Evolutionary conservation across 2,888 invertebrate species (phyloP), one percentile per base, ranked within the genome.

Genomic region (Phaedon cochleariae): DNA sequence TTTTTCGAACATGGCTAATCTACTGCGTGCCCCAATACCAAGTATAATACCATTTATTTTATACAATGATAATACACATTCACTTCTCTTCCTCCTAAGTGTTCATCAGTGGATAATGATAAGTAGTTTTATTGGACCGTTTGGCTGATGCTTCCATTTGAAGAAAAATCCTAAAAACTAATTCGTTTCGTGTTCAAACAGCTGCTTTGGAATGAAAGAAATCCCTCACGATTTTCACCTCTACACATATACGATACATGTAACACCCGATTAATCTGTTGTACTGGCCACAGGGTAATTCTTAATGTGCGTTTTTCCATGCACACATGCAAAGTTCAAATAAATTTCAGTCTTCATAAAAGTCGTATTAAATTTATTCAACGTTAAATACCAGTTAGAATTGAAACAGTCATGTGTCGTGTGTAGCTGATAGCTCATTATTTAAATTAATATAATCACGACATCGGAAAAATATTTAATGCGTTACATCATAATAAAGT

Each of bases 271-370:
- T 73, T 74, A 74, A 74, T 74, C 72, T 68, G 66, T 67, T 68
- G 69, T 70, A 70, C 66, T 65, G 70, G 64, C 67, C 66, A 67
- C 59, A 65, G 64, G 61, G 67, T 71, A 69, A 71, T 72, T 69
- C 64, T 41, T 68, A 66, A 64, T 69, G 68, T 70, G 69, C 66
- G 69, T 69, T 70, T 73, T 73, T 71, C 68, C 61, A n/a, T n/a
- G n/a, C n/a, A 67, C 72, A 70, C 73, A 75, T 74, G 75, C 75
- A 53, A 75, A 71, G 59, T 68, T 61, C 73, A 70, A 74, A 75
- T 74, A 73, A 75, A 75, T 75, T 74, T 70, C 62, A 62, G 65
- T 67, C 65, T 59, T 65, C 73, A 73, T 72, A 73, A 76, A 75
- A 74, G 74, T 72, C 74, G 69, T 72, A 67, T 76, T 73, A 67